These are phyloP conservation scores for Pedionomus torquatus DNA, from an alignment of 2,113 vertebrate genomes.

Conservation along the genomic window DNA sequence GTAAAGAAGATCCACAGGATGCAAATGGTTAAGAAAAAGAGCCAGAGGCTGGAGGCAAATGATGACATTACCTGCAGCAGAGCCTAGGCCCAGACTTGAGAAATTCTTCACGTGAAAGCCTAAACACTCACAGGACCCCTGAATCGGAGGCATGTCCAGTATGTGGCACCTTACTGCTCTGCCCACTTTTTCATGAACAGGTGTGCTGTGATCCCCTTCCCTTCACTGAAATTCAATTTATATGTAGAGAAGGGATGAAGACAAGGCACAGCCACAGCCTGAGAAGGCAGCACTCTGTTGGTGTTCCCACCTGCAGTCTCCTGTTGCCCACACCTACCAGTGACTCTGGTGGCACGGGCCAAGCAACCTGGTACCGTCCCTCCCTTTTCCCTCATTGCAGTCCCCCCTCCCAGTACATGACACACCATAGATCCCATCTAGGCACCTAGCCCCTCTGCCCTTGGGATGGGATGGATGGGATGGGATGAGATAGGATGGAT, in stretches of 20 bases:
- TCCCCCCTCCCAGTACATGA: not conserved
- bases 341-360: not conserved
- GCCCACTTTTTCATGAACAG: not conserved
- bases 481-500: too few species aligned
- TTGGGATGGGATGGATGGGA: not conserved
- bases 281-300: not conserved
- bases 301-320: not conserved
- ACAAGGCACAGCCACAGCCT: not conserved
- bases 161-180: not conserved
- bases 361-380: accelerated
- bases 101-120: accelerated
- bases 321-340: not conserved
- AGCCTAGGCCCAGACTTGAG: not conserved
- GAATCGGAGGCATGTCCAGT: not conserved
- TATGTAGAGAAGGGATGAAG: not conserved
- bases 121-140: not conserved
- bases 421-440: not conserved
- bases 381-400: not conserved
- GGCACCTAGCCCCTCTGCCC: not conserved
- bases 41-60: not conserved
- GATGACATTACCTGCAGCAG: not conserved
- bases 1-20: not conserved
- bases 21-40: accelerated
- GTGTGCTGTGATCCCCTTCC: not conserved
- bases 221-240: not conserved